A percentile compares a stretch with the other conserved stretches of the same genome.
These are phyloP conservation scores for Argyrosomus regius DNA, from an alignment of 2,797 vertebrate genomes.

Conservation along the genomic window DNA sequence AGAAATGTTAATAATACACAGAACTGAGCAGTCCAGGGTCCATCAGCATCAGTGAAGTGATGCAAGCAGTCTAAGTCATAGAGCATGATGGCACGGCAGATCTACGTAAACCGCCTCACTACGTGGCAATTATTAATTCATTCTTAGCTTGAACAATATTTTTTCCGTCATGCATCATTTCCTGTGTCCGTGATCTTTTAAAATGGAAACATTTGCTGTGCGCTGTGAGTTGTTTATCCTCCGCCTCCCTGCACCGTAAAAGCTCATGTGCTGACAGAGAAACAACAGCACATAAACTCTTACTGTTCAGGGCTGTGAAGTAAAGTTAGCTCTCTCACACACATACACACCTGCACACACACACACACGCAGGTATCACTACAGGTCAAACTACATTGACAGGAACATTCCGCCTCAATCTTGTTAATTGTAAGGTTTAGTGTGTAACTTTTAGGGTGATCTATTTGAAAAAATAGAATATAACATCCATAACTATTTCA, in stretches of 20 bases:
- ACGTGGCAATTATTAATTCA: too few relatives aligned
- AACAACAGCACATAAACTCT: constrained; percentile 92
- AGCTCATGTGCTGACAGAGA: constrained; percentile 86
- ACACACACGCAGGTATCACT: background rate
- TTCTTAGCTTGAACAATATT: background rate
- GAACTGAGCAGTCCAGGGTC: background rate
- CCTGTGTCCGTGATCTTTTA: constrained; percentile 1
- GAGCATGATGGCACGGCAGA: background rate
- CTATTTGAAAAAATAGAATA: too few relatives aligned
- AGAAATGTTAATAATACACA: background rate
- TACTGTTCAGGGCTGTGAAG: constrained; percentile 89
- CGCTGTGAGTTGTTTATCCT: constrained; percentile 51
- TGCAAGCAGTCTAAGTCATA: background rate
- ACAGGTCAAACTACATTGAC: constrained; percentile 8
- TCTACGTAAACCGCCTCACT: background rate
- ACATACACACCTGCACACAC: background rate
- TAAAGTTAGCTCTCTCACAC: background rate
- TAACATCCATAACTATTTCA: too few relatives aligned
- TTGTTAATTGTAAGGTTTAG: too few relatives aligned
- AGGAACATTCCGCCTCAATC: background rate
- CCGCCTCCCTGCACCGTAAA: constrained; percentile 88
- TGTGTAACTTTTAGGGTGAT: too few relatives aligned
- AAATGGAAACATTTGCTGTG: background rate
- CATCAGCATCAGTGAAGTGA: background rate
- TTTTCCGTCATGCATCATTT: background rate